Percentiles rank a stretch among this genome's conserved stretches.
phyloP scores from a whole-genome alignment of 2,113 vertebrate genomes.

The Tetraodon nigroviridis region DNA sequence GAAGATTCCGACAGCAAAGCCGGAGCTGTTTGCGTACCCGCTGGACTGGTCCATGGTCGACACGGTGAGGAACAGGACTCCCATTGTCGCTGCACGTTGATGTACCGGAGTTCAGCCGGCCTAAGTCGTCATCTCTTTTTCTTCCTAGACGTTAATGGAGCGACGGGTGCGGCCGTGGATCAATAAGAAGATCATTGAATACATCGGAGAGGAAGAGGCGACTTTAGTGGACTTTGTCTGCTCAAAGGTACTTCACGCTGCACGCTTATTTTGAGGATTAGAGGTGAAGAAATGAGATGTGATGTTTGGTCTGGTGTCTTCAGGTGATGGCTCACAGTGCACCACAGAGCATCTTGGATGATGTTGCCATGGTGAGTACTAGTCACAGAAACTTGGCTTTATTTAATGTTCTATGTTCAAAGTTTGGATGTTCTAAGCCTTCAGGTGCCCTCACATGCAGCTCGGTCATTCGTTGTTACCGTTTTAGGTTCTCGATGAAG shows the following conservation, averaged over 20 bases:
- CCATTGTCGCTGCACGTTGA: not conserved
- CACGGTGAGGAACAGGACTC: constrained; percentile 74
- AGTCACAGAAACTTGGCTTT: not conserved
- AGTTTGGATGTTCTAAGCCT: not conserved
- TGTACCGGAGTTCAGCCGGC: not conserved
- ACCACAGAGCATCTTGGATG: constrained; percentile 95
- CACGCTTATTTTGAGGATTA: not conserved
- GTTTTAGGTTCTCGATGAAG: constrained; percentile 93
- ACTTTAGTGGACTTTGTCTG: constrained; percentile 98
- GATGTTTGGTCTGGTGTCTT: not conserved
- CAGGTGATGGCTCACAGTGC: constrained; percentile 99
- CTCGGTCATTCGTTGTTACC: not conserved
- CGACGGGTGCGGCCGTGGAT: constrained; percentile 97
- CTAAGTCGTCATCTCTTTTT: not conserved
- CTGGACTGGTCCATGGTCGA: constrained; percentile 98
- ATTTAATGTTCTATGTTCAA: not conserved
- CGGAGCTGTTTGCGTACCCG: constrained; percentile 95
- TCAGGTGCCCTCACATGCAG: no score
- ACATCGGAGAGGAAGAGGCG: constrained; percentile 97
- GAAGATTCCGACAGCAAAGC: constrained; percentile 97
- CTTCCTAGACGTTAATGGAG: constrained; percentile 88
- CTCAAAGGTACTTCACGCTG: constrained; percentile 82
- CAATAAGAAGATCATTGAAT: constrained; percentile 99
- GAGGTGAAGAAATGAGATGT: not conserved
- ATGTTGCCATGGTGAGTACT: constrained; percentile 95